Evolutionary conservation across 2,797 vertebrate genomes (phyloP).

Genomic region (Halcyon badia): DNA sequence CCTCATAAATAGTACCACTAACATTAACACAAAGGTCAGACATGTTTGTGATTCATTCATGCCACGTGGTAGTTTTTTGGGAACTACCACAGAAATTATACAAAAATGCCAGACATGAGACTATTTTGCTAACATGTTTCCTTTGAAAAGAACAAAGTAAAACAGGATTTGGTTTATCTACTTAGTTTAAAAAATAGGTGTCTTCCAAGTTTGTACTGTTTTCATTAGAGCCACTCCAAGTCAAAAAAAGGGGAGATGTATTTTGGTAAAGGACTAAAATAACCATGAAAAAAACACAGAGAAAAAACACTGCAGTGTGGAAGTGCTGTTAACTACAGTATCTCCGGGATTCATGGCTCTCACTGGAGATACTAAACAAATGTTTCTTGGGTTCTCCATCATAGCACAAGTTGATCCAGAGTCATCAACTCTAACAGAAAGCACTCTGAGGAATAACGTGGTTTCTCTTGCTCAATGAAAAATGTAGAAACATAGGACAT

Average conservation of each 20-base stretch:
- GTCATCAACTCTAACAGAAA: background rate
- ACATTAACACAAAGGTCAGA: constrained; percentile 17
- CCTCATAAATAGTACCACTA: constrained; percentile 20
- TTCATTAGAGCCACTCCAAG: background rate
- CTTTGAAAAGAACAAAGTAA: constrained; percentile 27
- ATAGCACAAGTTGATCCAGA: background rate
- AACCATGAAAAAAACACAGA: background rate
- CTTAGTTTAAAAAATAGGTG: background rate
- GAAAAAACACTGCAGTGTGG: background rate
- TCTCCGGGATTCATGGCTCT: background rate
- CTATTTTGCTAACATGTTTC: background rate
- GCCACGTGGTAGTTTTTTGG: background rate
- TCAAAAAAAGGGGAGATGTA: background rate
- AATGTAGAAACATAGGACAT: background rate
- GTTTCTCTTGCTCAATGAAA: background rate
- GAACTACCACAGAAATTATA: background rate
- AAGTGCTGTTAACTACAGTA: background rate
- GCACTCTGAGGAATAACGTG: background rate
- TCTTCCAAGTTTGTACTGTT: background rate
- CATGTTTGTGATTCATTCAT: constrained; percentile 14
- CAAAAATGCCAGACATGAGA: constrained; percentile 8
- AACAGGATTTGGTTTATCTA: background rate
- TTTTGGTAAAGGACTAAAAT: background rate
- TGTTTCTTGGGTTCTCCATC: background rate
- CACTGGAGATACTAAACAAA: background rate